These are phyloP conservation scores for Megalurothrips usitatus DNA, from an alignment of 2,888 invertebrate genomes.

Conservation along the genomic window DNA sequence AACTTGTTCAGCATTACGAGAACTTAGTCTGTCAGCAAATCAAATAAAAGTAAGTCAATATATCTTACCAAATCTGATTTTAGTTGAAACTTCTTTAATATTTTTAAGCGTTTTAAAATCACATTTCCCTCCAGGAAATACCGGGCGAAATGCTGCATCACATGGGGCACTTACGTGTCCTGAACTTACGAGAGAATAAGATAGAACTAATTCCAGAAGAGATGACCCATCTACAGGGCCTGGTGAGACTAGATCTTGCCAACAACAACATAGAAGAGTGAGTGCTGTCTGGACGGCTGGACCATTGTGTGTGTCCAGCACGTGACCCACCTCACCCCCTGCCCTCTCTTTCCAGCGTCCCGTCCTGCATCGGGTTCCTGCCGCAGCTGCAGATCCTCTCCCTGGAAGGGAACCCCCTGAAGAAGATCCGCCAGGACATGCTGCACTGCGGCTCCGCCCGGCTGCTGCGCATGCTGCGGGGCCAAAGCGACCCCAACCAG, in stretches of 20 bases:
- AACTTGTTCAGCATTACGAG: constrained; percentile 70
- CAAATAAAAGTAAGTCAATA: constrained; percentile 58
- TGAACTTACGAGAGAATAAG: constrained; percentile 80
- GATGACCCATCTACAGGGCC: constrained; percentile 65
- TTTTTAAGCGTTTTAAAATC: constrained; percentile 32
- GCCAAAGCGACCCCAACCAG: constrained; percentile 35
- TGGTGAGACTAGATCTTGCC: constrained; percentile 78
- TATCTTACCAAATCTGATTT: not conserved
- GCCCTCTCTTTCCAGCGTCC: constrained; percentile 51
- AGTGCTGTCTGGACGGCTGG: constrained; percentile 37
- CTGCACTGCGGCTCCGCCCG: constrained; percentile 77
- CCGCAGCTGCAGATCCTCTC: constrained; percentile 75
- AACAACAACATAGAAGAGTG: constrained; percentile 65
- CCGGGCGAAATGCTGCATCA: constrained; percentile 66
- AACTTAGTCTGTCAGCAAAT: constrained; percentile 80
- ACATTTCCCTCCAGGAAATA: constrained; percentile 56
- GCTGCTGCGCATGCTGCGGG: constrained; percentile 63
- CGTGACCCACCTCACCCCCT: not conserved
- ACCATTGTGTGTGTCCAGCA: not conserved
- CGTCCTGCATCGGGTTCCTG: constrained; percentile 61
- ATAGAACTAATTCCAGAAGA: constrained; percentile 72
- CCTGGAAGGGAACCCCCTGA: constrained; percentile 81
- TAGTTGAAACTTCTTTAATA: not conserved
- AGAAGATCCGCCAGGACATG: constrained; percentile 75
- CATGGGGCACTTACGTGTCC: constrained; percentile 64